Base-by-base conservation (phyloP, 2,797 vertebrate species). In the Dipus sagitta region DNA sequence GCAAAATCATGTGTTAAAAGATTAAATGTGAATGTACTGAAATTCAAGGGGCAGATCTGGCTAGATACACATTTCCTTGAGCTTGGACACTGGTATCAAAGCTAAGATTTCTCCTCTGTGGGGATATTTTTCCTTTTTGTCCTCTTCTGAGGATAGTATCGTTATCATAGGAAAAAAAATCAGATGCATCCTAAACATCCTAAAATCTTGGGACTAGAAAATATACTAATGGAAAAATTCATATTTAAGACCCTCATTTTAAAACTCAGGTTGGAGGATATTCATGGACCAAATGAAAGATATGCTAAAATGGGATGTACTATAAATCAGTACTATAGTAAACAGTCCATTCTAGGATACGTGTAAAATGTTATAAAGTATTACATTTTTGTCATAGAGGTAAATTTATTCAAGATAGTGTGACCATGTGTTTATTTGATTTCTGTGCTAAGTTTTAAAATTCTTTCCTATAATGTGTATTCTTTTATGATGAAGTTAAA, bases 401-500 rank as follows among this genome's bases (percentile, higher is more conserved):
- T 64, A n/a, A 78, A 67, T 78, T 42, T 64, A 94, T 42, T 75
- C 54, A 77, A 17, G 80, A 67, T 82, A 67, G 18, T 81, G 38
- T 81, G 13, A 90, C 79, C 90, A 86, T 24, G 21, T 11, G 54
- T 95, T 93, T 65, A 28, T 74, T 91, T 95, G 67, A 67, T 93
- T 82, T 86, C 68, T 83, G 71, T 83, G 13, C 68, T 24, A 94
- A 84, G 9, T 52, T n/a, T 90, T 93, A 87, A 42, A 30, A 11
- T 13, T 30, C 26, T 87, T 92, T 93, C 88, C 62, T 86, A 15
- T 86, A 81, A 92, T 90, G 47, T 93, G 18, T 76, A 89, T 88
- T 94, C 71, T 92, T 90, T 80, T 85, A 94, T 95, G 42, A 88
- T 88, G 20, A 91, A 94, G 67, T 38, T 78, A 89, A 96, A 92